Conservation (phyloP, 2,113 vertebrate genomes). For the Physeter macrocephalus region DNA sequence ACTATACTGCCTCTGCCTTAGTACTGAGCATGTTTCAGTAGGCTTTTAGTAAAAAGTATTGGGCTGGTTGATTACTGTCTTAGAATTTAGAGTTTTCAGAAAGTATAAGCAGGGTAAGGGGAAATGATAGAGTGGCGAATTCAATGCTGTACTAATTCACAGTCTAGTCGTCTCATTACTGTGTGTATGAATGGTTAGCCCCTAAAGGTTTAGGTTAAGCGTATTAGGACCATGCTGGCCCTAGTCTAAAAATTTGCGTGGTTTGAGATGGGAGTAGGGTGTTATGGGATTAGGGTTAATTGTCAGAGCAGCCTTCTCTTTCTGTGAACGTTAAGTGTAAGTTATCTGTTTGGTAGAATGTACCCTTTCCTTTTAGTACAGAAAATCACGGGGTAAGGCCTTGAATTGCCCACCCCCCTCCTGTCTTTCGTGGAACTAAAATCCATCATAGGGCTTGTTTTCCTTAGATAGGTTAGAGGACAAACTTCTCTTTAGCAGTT, state of each 20-base stretch:
- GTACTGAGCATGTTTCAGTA: neutral
- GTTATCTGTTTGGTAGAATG: neutral
- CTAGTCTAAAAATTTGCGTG: neutral
- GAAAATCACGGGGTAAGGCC: neutral
- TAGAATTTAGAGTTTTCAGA: neutral
- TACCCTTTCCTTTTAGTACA: neutral
- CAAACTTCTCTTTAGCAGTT: conserved; percentile 14
- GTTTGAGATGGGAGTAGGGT: neutral
- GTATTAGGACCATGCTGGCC: neutral
- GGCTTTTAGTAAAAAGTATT: neutral
- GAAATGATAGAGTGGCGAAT: neutral
- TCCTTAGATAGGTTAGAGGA: neutral
- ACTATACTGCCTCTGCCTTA: neutral
- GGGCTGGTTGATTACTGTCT: neutral
- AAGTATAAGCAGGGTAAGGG: neutral
- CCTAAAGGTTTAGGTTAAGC: neutral
- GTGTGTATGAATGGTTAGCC: neutral
- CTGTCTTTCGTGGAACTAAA: neutral
- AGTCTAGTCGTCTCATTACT: neutral
- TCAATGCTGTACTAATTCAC: neutral
- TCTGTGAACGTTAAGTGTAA: neutral
- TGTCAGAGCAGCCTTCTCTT: neutral
- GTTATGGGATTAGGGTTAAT: neutral
- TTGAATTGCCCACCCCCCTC: neutral
- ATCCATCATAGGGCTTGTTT: neutral